phyloP scores from a whole-genome alignment of 1,140 invertebrate genomes.

The Temnothorax longispinosus region DNA sequence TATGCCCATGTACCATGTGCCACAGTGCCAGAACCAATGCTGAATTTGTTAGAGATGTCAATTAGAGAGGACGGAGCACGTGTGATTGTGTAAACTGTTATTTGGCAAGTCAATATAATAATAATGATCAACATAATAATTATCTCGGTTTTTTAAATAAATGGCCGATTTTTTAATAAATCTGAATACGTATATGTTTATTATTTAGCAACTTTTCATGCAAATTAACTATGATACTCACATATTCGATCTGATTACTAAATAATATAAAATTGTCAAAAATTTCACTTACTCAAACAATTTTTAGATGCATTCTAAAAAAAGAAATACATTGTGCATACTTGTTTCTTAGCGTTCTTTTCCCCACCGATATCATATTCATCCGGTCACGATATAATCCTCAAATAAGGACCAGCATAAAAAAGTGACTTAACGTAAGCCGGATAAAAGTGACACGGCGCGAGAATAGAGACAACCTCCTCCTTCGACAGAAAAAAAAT shows the following conservation, averaged over 20 bases:
- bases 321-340: constrained; percentile 13
- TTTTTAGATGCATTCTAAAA: neutral
- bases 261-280: neutral
- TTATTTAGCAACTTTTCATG: neutral
- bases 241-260: neutral
- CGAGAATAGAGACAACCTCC: constrained; percentile 49
- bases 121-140: constrained; percentile 10
- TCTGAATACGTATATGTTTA: neutral
- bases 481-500: constrained; percentile 58
- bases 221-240: neutral
- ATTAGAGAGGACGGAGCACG: too few species aligned
- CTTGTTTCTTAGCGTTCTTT: constrained; percentile 61
- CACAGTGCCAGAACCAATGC: too few species aligned
- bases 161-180: neutral
- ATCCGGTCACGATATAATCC: constrained; percentile 69
- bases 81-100: too few species aligned
- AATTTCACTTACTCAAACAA: neutral
- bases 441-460: constrained; percentile 68
- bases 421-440: constrained; percentile 71
- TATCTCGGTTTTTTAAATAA: constrained; percentile 51
- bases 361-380: constrained; percentile 67
- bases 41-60: too few species aligned
- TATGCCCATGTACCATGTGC: too few species aligned
- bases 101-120: too few species aligned
- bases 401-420: constrained; percentile 68